Evolutionary conservation across 2,888 invertebrate species (phyloP), one percentile per base, ranked within the genome.

Genomic region (Andrena chrysosceles): DNA sequence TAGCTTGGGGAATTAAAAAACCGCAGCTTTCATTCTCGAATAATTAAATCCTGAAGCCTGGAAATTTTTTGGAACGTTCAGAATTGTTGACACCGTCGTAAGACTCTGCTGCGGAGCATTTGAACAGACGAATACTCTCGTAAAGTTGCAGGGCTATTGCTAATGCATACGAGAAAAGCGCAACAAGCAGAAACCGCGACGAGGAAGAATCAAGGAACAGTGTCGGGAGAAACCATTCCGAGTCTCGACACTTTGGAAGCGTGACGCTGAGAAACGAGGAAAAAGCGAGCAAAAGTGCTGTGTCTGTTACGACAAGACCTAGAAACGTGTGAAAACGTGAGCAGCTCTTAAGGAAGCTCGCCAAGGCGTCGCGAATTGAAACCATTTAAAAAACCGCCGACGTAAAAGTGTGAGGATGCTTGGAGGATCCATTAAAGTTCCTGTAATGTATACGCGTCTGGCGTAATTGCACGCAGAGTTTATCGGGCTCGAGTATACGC

Each of bases 161-260:
- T n/a, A 66, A 66, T 13, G 63, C 49, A 73, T 60, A 29, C 63
- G 56, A 42, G 31, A 29, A 35, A 48, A 49, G 29, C 49, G 52
- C 23, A 29, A 67, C 67, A 35, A 69, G 42, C 33, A 13, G 48
- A 8, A 23, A 48, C n/a, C 31, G 42, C 62, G 26, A 62, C n/a
- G 67, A 48, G 7, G 23, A 62, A 13, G 77, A 77, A 77, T 42
- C 77, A 68, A 8, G 48, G 29, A 77, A 79, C 78, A 56, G 78
- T 23, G 63, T 20, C 48, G 68, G 78, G 59, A 79, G 63, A 77
- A 77, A 68, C 31, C 63, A 48, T 77, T 62, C 56, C 26, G 62
- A 77, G 33, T 26, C 42, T 8, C 59, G 26, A 31, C 63, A 56
- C 77, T 69, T 69, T 48, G 63, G 78, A 48, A 69, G 54, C 77